Conservation (phyloP, 2,797 vertebrate species). For the Chelidonichthys spinosus region DNA sequence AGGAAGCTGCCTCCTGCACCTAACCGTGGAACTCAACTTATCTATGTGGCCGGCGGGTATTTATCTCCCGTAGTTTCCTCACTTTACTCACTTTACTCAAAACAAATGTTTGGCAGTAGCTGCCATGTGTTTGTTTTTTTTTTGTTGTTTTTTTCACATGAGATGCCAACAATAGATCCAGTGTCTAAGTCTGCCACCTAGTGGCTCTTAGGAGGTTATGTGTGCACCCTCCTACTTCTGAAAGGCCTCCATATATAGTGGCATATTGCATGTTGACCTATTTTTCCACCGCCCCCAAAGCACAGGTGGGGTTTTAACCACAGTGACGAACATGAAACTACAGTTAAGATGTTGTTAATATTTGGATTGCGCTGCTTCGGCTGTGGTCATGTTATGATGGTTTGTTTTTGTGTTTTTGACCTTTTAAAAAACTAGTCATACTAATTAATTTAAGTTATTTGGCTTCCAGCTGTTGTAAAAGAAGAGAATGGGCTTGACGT, state of each 20-base stretch:
- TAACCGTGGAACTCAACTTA: constrained; percentile 85
- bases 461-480: neutral
- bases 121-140: neutral
- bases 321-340: neutral
- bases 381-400: neutral
- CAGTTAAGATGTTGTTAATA: neutral
- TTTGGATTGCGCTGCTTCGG: neutral
- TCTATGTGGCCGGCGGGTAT: constrained; percentile 86
- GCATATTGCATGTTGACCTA: neutral
- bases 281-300: neutral
- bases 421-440: neutral
- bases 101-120: neutral
- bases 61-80: neutral
- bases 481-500: neutral
- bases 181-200: constrained; percentile 43
- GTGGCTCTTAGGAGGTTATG: constrained; percentile 31
- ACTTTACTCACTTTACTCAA: too few species aligned
- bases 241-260: neutral
- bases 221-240: neutral
- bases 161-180: neutral
- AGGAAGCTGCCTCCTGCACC: constrained; percentile 83
- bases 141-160: neutral
- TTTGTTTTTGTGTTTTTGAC: neutral
- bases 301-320: neutral
- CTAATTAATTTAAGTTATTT: neutral